Base-by-base conservation (phyloP, 1,140 invertebrate species). In the Bombus terrestris region DNA sequence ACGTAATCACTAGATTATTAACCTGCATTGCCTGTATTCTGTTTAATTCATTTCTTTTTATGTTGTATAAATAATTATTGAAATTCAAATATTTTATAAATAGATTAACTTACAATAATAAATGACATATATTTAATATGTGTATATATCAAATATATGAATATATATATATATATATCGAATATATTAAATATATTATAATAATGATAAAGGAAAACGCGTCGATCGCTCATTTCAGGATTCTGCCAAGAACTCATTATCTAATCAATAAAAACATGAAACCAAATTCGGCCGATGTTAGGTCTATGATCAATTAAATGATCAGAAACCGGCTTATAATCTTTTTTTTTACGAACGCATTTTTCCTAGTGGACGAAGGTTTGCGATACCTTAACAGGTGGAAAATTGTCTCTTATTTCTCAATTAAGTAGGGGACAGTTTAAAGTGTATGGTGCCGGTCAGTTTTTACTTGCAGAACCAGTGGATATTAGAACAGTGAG, bases 381-480 rank as follows among this genome's bases (percentile, higher is more conserved):
- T 76, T 18, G 85, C 32, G 62, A 64, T 84, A 57, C 73, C 82
- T 80, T 87, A 85, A 83, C 81, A 39, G 81, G 77, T 69, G 81
- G 79, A 72, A 82, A 90, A 90, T 90, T 87, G 76, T 88, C 64
- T 79, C 35, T 87, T 89, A 87, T 89, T 90, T 90, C 88, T 90
- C 86, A 90, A 90, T 90, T 90, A 90, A 90, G 66, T 43, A 47
- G 32, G 76, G 74, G 25, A 76, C 64, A 41, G 71, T 81, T 88
- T 75, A 76, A 86, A 87, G 73, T 79, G 64, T 79, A 82, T 71
- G 28, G 59, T 59, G 9, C 59, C 64, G 82, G 64, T 83, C 64
- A 78, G 43, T 90, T 88, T 90, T 90, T 90, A 76, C 47, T 18
- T 8, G n/a, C 57, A 57, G 81, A 72, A 57, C 43, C 64, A 39